Conservation (phyloP, 2,888 invertebrate genomes). For the Euclidia mi region DNA sequence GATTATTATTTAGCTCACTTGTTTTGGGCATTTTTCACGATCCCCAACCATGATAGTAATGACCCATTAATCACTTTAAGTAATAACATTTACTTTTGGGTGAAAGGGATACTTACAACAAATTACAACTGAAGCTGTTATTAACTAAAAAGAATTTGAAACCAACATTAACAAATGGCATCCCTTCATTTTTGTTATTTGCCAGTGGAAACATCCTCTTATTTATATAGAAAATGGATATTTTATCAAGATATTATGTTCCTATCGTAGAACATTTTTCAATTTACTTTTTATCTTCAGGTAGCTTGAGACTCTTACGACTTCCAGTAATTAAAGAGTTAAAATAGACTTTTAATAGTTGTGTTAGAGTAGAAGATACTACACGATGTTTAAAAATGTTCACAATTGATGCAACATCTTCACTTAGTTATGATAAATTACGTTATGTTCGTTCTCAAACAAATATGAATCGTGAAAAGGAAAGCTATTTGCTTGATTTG, state of each 20-base stretch:
- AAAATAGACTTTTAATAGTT: no score
- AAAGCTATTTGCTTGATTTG: slow-evolving; percentile 13
- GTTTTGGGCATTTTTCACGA: slow-evolving; percentile 34
- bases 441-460: slow-evolving; percentile 13
- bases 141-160: slow-evolving; percentile 18
- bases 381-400: no score
- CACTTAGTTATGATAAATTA: slow-evolving; percentile 4
- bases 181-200: slow-evolving; percentile 30
- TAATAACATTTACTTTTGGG: slow-evolving; percentile 22
- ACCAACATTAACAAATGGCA: slow-evolving; percentile 28
- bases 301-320: neutral
- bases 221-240: slow-evolving; percentile 16
- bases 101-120: neutral
- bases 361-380: no score
- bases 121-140: slow-evolving; percentile 1
- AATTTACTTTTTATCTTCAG: slow-evolving; percentile 1
- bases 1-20: slow-evolving; percentile 36
- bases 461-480: slow-evolving; percentile 18
- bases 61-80: no score
- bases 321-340: no score
- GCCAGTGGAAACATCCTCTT: slow-evolving; percentile 11
- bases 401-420: no score
- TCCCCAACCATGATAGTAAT: slow-evolving; percentile 41
- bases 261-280: slow-evolving; percentile 1
- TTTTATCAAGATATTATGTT: slow-evolving; percentile 10